Conservation (phyloP, 2,888 invertebrate genomes). For the Polydrusus tereticollis region DNA sequence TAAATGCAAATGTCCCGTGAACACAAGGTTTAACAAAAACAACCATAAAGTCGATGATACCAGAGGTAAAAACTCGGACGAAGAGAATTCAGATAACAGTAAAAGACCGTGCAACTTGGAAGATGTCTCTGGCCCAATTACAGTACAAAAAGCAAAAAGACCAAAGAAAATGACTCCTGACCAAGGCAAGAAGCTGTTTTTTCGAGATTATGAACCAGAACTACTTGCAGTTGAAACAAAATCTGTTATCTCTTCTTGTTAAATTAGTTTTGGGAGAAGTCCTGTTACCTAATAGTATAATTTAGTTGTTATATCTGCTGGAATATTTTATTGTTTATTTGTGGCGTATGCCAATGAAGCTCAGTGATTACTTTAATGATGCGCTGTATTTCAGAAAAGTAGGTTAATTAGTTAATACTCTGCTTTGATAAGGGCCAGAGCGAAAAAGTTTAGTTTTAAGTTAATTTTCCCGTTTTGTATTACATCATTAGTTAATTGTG, state of each 20-base stretch:
- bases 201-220: constrained; percentile 5
- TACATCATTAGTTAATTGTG: too few species aligned
- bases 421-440: too few species aligned
- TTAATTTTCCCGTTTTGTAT: too few species aligned
- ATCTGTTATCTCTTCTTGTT: not conserved
- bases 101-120: not conserved
- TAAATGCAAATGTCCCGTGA: constrained; percentile 19
- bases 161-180: not conserved
- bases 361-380: too few species aligned
- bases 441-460: too few species aligned
- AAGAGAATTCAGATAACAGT: not conserved
- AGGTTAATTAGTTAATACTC: too few species aligned
- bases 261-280: constrained; percentile 4
- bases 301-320: not conserved
- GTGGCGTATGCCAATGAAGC: too few species aligned
- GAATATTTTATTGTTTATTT: not conserved
- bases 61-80: not conserved
- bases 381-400: too few species aligned
- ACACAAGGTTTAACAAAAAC: not conserved
- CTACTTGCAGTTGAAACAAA: constrained; percentile 1
- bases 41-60: not conserved
- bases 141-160: constrained; percentile 2
- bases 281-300: not conserved
- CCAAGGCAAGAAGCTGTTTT: not conserved
- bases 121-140: not conserved